Evolutionary conservation across 2,888 invertebrate genomes (phyloP), one percentile per base, ranked within the genome.

Genomic region (Erpobdella octoculata): DNA sequence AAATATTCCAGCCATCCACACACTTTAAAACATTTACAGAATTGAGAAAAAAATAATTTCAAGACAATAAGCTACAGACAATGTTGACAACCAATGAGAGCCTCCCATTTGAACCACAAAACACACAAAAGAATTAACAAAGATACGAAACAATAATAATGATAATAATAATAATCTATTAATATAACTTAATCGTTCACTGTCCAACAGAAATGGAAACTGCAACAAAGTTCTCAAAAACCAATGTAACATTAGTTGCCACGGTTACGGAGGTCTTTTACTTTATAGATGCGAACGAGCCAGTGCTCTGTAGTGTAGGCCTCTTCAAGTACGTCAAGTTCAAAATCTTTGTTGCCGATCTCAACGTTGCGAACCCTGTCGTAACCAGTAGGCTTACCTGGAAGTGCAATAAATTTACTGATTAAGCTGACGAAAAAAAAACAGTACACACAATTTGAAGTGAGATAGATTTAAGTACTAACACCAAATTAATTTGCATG

Each of bases 291-390:
- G 79, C 97, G 88, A 72, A 97, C 97, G 65, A 98, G 88, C 97
- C 97, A 98, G 85, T 98, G 96, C 83, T 98, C 97, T 0, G 96
- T 94, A 25, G 97, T 98, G 85, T 96, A 97, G 0, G 97, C 97
- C 85, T 98, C 97, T 84, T 98, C 97, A n/a, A 97, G 85, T n/a
- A 93, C 92, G 81, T 95, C 93, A 75, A 98, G 85, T 83, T 94
- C 93, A 85, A 97, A 95, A 84, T 98, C 93, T 85, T 98, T 98
- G 85, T 95, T 93, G 77, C 97, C 96, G 79, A 98, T 97, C 85
- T 97, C 97, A n/a, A 93, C 91, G 78, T 91, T 90, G 71, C 96
- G 88, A 0, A 97, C 96, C 78, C 96, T 88, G 85, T 97, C 97
- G 83, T 91, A 98, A 21, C 97, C 97, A 1, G 94, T 90, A 41